These are phyloP conservation scores for Scyliorhinus canicula DNA, from an alignment of 2,797 vertebrate species.

Conservation along the genomic window DNA sequence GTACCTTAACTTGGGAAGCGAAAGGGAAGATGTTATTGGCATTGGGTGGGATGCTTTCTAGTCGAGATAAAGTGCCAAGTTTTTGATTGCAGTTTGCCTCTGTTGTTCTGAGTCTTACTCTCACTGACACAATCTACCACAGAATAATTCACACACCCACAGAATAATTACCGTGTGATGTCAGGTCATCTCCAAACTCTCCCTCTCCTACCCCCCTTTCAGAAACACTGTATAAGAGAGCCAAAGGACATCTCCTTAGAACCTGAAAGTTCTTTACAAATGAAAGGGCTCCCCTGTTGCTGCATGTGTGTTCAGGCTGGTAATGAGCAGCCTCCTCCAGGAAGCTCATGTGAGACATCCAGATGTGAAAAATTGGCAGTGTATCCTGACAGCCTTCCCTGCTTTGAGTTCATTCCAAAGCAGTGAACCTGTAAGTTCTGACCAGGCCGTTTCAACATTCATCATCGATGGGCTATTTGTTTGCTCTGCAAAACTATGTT, in stretches of 20 bases:
- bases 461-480: background rate
- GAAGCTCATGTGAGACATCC: background rate
- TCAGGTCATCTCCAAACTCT: background rate
- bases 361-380: background rate
- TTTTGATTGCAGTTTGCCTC: background rate
- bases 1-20: background rate
- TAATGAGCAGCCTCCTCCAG: background rate
- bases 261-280: background rate
- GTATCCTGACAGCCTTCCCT: background rate
- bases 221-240: background rate
- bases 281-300: background rate
- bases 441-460: background rate
- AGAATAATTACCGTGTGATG: background rate
- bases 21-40: background rate
- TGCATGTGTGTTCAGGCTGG: background rate
- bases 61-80: background rate
- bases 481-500: background rate
- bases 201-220: background rate
- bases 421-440: background rate
- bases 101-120: background rate
- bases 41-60: background rate
- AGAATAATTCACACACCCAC: too few species aligned
- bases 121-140: background rate
- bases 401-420: background rate
- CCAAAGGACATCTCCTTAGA: background rate